Evolutionary conservation across 2,797 vertebrate genomes (phyloP).

Genomic region (Girardinus metallicus): DNA sequence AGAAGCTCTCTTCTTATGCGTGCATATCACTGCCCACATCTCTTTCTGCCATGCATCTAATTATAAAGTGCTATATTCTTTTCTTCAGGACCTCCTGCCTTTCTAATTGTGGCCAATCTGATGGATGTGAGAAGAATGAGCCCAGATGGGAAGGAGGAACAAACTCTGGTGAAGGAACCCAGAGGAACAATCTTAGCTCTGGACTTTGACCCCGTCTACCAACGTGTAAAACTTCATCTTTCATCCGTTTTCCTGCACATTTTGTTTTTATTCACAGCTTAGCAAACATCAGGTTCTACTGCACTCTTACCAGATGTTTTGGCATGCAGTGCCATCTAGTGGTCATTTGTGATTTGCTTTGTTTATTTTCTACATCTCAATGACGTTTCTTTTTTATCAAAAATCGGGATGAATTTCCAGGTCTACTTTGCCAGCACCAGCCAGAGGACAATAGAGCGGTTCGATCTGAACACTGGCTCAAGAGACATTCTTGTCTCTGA

Average conservation of each 20-base stretch:
- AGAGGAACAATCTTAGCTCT: constrained; percentile 88
- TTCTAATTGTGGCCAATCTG: constrained; percentile 88
- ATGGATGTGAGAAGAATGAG: constrained; percentile 84
- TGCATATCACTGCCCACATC: background rate
- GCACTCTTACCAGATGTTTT: constrained; percentile 4
- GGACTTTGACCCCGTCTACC: constrained; percentile 91
- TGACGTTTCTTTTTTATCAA: background rate
- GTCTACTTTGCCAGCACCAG: constrained; percentile 89
- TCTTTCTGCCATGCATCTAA: background rate
- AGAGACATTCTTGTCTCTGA: constrained; percentile 81
- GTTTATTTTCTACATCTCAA: background rate
- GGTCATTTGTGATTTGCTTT: constrained; percentile 30
- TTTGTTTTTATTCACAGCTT: background rate
- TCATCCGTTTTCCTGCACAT: background rate
- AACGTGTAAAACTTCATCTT: constrained; percentile 78
- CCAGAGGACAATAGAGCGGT: constrained; percentile 86
- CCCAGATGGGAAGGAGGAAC: constrained; percentile 84
- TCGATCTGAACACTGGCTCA: constrained; percentile 83
- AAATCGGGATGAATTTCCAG: constrained; percentile 70
- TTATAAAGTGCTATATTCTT: background rate
- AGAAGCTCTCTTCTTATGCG: background rate
- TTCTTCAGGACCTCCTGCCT: constrained; percentile 84
- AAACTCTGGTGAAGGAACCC: constrained; percentile 83
- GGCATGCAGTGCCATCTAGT: constrained; percentile 46
- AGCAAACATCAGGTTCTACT: background rate